Percentiles rank a stretch among this genome's conserved stretches.
phyloP scores from a whole-genome alignment of 1,140 invertebrate genomes.

The Ylistrum balloti region DNA sequence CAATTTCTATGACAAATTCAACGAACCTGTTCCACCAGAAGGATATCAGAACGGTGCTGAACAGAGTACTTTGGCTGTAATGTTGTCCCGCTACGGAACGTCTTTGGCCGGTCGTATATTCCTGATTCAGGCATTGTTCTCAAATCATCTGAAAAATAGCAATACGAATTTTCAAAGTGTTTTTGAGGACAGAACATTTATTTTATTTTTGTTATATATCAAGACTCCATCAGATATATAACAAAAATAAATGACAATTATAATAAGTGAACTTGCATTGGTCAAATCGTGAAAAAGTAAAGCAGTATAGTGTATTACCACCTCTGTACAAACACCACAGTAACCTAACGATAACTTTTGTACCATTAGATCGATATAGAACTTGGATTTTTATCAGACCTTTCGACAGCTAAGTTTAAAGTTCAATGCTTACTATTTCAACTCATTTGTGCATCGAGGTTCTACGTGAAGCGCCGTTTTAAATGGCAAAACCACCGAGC shows the following conservation, averaged over 20 bases:
- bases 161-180: too few relatives aligned
- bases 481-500: neutral
- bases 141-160: neutral
- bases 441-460: neutral
- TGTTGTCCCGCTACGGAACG: slow-evolving; percentile 63
- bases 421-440: neutral
- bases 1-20: too few relatives aligned
- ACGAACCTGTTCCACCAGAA: slow-evolving; percentile 78
- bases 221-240: too few relatives aligned
- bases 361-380: too few relatives aligned
- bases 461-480: neutral
- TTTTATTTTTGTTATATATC: too few relatives aligned
- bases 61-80: slow-evolving; percentile 74
- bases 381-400: neutral
- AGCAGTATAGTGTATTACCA: too few relatives aligned
- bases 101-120: slow-evolving; percentile 61
- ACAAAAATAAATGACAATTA: too few relatives aligned
- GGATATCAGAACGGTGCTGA: slow-evolving; percentile 78
- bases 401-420: neutral
- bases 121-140: neutral
- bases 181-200: too few relatives aligned
- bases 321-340: too few relatives aligned
- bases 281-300: too few relatives aligned
- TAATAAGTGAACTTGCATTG: too few relatives aligned
- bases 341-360: too few relatives aligned